A percentile compares a stretch with the other conserved stretches of the same genome.
phyloP scores from a whole-genome alignment of 2,113 vertebrate genomes.

The Pontoporia blainvillei region DNA sequence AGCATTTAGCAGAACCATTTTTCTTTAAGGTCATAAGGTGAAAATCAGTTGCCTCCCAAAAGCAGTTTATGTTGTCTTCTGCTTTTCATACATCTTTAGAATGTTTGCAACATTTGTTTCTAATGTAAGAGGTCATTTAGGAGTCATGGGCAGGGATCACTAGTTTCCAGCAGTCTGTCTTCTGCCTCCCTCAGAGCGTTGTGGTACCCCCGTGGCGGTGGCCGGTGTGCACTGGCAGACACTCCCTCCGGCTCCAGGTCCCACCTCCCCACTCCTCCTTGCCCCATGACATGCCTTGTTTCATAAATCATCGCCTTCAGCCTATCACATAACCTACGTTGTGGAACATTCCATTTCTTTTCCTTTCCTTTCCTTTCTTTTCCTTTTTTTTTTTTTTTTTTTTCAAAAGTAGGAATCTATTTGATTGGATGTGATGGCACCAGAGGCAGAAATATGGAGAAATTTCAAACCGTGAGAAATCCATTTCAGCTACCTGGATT shows the following conservation, averaged over 20 bases:
- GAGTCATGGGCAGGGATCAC: neutral
- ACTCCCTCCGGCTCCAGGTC: neutral
- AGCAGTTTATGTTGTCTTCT: neutral
- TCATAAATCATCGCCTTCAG: constrained; percentile 28
- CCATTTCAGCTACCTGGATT: constrained; percentile 49
- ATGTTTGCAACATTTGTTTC: neutral
- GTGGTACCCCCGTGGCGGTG: accelerated
- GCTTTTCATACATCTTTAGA: neutral
- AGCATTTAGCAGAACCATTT: neutral
- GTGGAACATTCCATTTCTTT: constrained; percentile 39
- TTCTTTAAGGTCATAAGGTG: neutral
- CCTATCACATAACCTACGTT: constrained; percentile 28
- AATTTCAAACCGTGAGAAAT: constrained; percentile 68
- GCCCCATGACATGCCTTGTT: neutral
- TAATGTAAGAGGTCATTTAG: neutral
- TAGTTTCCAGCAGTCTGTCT: neutral
- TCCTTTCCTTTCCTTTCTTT: neutral
- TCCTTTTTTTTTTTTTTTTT: neutral
- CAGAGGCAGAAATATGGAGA: constrained; percentile 49
- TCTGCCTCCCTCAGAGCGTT: neutral
- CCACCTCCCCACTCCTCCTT: neutral
- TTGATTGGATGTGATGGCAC: constrained; percentile 56
- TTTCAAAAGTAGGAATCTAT: constrained; percentile 16
- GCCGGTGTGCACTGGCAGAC: accelerated
- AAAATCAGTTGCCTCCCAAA: neutral